Evolutionary conservation across 2,797 vertebrate genomes (phyloP).

Genomic region (Bryconaethiops microstoma): DNA sequence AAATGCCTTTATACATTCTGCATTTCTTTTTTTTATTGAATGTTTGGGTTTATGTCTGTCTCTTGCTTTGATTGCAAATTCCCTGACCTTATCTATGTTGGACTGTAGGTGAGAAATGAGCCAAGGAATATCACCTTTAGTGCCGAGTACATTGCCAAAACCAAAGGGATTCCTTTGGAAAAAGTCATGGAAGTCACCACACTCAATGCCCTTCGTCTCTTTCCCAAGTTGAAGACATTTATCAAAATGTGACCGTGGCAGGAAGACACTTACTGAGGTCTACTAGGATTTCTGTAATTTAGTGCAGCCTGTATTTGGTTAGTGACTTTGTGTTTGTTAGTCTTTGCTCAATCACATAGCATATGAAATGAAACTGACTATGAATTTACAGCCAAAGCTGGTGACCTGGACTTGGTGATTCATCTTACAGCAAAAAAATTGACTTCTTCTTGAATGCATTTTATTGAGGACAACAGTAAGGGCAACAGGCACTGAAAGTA

Average conservation of each 20-base stretch:
- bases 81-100: not conserved
- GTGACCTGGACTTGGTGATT: not conserved
- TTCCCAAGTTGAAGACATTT: constrained; percentile 82
- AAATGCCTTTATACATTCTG: not conserved
- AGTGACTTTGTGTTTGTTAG: not conserved
- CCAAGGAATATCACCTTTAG: constrained; percentile 86
- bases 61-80: not conserved
- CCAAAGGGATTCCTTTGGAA: constrained; percentile 89
- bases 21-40: not conserved
- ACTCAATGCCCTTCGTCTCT: constrained; percentile 87
- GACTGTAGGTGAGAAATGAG: constrained; percentile 91
- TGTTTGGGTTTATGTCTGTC: not conserved
- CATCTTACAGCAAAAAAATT: not conserved
- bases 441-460: not conserved
- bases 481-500: not conserved
- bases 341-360: not conserved
- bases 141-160: constrained; percentile 89
- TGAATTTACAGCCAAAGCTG: not conserved
- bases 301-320: not conserved
- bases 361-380: constrained; percentile 7
- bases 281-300: not conserved
- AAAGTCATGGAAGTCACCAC: constrained; percentile 87
- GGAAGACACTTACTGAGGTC: not conserved
- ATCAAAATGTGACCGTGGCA: constrained; percentile 62
- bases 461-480: not conserved